Base-by-base conservation (phyloP, 2,113 vertebrate genomes). In the Salminus brasiliensis region DNA sequence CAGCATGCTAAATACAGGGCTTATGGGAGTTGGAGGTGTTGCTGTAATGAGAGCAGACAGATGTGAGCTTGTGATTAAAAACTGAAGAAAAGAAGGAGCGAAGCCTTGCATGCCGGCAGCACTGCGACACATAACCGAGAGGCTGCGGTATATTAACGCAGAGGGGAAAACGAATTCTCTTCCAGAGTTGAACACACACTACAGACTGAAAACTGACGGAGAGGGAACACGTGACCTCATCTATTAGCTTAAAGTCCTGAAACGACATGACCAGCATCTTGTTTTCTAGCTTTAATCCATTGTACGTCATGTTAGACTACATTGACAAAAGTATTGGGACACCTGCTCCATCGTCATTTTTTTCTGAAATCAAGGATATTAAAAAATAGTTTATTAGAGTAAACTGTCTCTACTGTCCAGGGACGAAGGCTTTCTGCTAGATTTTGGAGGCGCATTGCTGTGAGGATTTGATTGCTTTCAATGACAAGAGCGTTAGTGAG, bases 11-110 rank as follows among this genome's bases (percentile, higher is more conserved):
- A 43, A 69, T 43, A 15, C 45, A 32, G 52, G 21, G 49, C 52
- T 59, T 29, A 21, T n/a, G 32, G 11, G 71, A 73, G 11, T 36
- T n/a, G 13, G 11, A 63, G 66, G 34, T 71, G 34, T 47, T 76
- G 21, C 32, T 6, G 10, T 57, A 57, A 72, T 81, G 66, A 76
- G 45, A 66, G 25, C 5, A 8, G 43, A 53, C 47, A 67, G 62
- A 30, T 53, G 32, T 67, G 62, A 53, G 60, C 62, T 36, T 21
- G 27, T 66, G 72, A 69, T 81, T 74, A 32, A 63, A 74, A 74
- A 32, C 57, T 5, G 18, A 52, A 36, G 53, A 15, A 21, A 25
- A 27, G 60, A 30, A 23, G 63, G 39, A 32, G 72, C 41, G 23
- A 72, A 68, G 43, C 47, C 76, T 6, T 25, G 34, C 39, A 23